Percentiles rank a stretch among this genome's conserved stretches.
Conservation (phyloP, 2,888 invertebrate genomes). For the Seladonia tumulorum region DNA sequence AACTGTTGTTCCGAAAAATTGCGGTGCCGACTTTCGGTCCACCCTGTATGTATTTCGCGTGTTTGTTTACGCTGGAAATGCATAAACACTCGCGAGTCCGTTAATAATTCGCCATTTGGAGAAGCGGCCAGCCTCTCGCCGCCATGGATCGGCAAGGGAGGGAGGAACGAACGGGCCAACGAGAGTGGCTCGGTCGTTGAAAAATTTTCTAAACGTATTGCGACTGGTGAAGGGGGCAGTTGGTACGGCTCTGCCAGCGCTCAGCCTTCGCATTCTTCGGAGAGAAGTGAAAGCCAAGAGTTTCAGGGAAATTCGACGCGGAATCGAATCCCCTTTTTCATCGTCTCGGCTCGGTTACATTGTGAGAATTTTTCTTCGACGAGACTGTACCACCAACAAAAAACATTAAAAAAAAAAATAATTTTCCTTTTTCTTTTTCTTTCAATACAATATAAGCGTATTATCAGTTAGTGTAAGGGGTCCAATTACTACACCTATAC, state of each 20-base stretch:
- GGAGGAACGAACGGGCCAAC: conserved; percentile 7
- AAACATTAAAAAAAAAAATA: background rate
- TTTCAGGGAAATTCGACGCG: conserved; percentile 81
- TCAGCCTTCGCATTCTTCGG: conserved; percentile 82
- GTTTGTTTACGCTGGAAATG: background rate
- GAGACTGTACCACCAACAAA: too few species aligned
- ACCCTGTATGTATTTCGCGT: conserved; percentile 10
- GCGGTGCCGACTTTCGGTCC: background rate
- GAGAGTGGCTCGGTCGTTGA: conserved; percentile 19
- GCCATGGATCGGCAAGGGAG: background rate
- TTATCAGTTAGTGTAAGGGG: too few species aligned
- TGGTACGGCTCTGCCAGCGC: conserved; percentile 54
- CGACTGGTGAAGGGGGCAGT: conserved; percentile 65
- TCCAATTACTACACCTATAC: too few species aligned
- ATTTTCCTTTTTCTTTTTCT: background rate
- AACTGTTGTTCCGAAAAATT: background rate
- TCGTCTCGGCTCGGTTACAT: conserved; percentile 23
- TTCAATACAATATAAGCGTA: too few species aligned
- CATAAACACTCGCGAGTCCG: background rate
- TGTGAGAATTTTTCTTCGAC: conserved; percentile 6
- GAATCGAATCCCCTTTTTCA: conserved; percentile 55
- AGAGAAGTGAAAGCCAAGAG: conserved; percentile 81
- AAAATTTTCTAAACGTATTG: conserved; percentile 55
- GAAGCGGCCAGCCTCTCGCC: conserved; percentile 20
- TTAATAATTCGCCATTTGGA: conserved; percentile 23